phyloP scores from a whole-genome alignment of 1,140 invertebrate species.

The Danaus melanippus region DNA sequence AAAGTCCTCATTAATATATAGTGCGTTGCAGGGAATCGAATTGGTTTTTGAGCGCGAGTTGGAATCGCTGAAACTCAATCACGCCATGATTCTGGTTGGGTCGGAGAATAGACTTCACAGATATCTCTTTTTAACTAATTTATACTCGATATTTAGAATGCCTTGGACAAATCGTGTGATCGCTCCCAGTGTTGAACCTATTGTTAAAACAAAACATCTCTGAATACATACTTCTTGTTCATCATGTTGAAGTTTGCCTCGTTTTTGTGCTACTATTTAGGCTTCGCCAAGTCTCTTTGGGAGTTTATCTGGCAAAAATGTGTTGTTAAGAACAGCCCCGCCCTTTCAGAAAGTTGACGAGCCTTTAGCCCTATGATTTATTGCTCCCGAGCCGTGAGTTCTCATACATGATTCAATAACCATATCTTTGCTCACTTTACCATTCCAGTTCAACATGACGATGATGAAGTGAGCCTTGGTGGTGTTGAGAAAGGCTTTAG shows the following conservation, averaged over 20 bases:
- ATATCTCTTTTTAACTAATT: not conserved
- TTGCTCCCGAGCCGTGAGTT: no score
- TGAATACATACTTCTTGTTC: constrained; percentile 27
- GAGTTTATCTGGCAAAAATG: constrained; percentile 16
- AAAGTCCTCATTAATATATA: not conserved
- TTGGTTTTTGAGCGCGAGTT: not conserved
- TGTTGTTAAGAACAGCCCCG: not conserved
- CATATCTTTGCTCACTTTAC: no score
- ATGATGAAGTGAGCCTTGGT: no score
- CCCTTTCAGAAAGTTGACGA: no score
- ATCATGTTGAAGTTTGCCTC: constrained; percentile 32
- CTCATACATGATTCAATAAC: no score
- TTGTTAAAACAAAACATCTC: constrained; percentile 31
- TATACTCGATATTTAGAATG: constrained; percentile 7
- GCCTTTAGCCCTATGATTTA: no score
- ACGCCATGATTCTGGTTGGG: not conserved
- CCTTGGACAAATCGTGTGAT: constrained; percentile 16
- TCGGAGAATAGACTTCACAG: constrained; percentile 8
- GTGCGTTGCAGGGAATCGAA: not conserved
- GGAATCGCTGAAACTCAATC: not conserved
- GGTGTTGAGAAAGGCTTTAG: no score
- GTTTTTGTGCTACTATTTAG: constrained; percentile 21
- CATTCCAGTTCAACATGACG: no score
- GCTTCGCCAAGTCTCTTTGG: constrained; percentile 22
- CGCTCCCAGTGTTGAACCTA: constrained; percentile 25